Percentiles rank a stretch among this genome's conserved stretches.
Conservation (phyloP, 2,113 vertebrate species). For the Actenoides lindsayi region DNA sequence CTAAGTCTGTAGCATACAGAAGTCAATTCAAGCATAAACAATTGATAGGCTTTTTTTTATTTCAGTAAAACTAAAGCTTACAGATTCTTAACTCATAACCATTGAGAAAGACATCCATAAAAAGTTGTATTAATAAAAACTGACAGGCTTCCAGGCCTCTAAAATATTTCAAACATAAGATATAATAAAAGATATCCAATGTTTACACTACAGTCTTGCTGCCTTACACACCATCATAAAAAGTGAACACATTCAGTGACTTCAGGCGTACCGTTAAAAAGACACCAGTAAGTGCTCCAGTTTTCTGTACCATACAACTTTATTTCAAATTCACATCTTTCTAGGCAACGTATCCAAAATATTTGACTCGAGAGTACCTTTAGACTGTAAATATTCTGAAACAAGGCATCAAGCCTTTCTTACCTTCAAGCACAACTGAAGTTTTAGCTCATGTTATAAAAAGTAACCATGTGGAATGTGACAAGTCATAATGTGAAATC, state of each 20-base stretch:
- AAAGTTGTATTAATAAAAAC: slow-evolving; percentile 44
- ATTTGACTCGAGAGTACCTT: slow-evolving; percentile 21
- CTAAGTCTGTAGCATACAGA: neutral
- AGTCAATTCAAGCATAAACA: neutral
- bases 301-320: slow-evolving; percentile 52
- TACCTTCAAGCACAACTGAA: neutral
- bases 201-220: slow-evolving; percentile 51
- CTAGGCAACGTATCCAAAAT: slow-evolving; percentile 32
- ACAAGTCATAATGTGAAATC: slow-evolving; percentile 52
- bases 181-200: slow-evolving; percentile 45
- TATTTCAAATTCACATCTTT: slow-evolving; percentile 62
- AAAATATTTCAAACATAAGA: slow-evolving; percentile 34
- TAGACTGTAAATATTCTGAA: slow-evolving; percentile 6
- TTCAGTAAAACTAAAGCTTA: slow-evolving; percentile 65
- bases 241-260: slow-evolving; percentile 45
- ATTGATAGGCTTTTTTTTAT: slow-evolving; percentile 59
- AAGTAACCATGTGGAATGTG: slow-evolving; percentile 51
- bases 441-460: slow-evolving; percentile 51
- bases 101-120: slow-evolving; percentile 25
- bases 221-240: slow-evolving; percentile 31
- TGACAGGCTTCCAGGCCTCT: slow-evolving; percentile 35
- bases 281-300: neutral
- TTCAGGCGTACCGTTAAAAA: slow-evolving; percentile 43
- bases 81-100: slow-evolving; percentile 31
- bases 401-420: neutral